Evolutionary conservation across 2,113 vertebrate species (phyloP).

Genomic region (Apodemus sylvaticus): DNA sequence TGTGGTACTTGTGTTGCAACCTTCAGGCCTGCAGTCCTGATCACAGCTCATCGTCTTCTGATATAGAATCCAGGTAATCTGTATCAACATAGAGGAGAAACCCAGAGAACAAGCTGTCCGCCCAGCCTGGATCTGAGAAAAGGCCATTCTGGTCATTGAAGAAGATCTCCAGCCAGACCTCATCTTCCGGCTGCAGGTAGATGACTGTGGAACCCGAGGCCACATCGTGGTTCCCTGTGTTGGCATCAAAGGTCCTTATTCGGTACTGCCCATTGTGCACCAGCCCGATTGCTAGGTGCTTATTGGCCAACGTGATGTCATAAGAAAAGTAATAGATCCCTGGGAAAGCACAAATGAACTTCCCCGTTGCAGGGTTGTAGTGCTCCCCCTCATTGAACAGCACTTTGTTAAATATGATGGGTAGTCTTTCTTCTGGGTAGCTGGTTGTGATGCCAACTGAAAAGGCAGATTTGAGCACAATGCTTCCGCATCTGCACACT

Average conservation of each 20-base stretch:
- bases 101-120: slow-evolving; percentile 98
- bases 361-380: slow-evolving; percentile 95
- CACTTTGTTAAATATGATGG: slow-evolving; percentile 97
- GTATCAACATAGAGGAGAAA: slow-evolving; percentile 97
- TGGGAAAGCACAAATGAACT: slow-evolving; percentile 96
- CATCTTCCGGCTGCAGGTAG: slow-evolving; percentile 95
- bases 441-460: slow-evolving; percentile 98
- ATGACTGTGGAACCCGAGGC: slow-evolving; percentile 96
- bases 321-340: slow-evolving; percentile 99
- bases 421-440: slow-evolving; percentile 93
- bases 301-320: slow-evolving; percentile 97
- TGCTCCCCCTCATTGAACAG: slow-evolving; percentile 96
- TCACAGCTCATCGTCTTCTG: slow-evolving; percentile 91
- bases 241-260: slow-evolving; percentile 97
- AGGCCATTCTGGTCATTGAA: slow-evolving; percentile 96
- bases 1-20: background rate
- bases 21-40: background rate
- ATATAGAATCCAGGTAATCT: slow-evolving; percentile 94
- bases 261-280: slow-evolving; percentile 96
- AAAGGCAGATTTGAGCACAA: slow-evolving; percentile 96
- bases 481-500: slow-evolving; percentile 93
- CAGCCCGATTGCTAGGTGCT: slow-evolving; percentile 96
- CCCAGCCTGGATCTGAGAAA: slow-evolving; percentile 95
- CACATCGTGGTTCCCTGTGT: slow-evolving; percentile 98
- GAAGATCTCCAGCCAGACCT: slow-evolving; percentile 99